phyloP scores from a whole-genome alignment of 2,888 invertebrate species.

The Harpalus rufipes region DNA sequence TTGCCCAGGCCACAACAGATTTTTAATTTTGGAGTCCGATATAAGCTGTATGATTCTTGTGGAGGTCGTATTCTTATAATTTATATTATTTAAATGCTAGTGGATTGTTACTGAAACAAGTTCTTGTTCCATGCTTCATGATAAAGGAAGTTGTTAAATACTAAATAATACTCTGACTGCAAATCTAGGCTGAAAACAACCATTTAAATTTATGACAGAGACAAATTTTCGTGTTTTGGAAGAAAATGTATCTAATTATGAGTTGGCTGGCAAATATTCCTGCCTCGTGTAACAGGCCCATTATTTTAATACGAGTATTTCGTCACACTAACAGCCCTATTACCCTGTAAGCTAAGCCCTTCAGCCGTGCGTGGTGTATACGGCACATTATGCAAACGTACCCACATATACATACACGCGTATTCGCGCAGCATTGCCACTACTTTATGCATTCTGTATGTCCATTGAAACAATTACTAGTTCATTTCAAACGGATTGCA shows the following conservation, averaged over 20 bases:
- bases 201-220: too few species aligned
- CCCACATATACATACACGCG: background rate
- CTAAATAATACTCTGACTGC: too few species aligned
- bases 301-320: slow-evolving; percentile 4
- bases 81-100: too few species aligned
- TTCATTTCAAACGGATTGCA: slow-evolving; percentile 32
- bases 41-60: too few species aligned
- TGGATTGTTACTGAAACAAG: too few species aligned
- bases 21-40: too few species aligned
- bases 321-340: slow-evolving; percentile 4
- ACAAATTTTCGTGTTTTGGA: background rate
- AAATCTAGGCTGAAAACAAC: too few species aligned
- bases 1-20: too few species aligned
- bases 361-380: background rate
- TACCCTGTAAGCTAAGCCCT: background rate
- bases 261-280: background rate
- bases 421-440: background rate
- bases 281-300: background rate
- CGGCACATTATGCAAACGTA: background rate
- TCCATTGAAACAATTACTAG: slow-evolving; percentile 24
- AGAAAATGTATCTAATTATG: background rate
- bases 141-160: too few species aligned
- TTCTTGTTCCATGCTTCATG: too few species aligned
- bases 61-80: too few species aligned
- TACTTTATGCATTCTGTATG: background rate